Conservation (phyloP, 2,113 vertebrate genomes). For the Ophthalmolycus amberensis region DNA sequence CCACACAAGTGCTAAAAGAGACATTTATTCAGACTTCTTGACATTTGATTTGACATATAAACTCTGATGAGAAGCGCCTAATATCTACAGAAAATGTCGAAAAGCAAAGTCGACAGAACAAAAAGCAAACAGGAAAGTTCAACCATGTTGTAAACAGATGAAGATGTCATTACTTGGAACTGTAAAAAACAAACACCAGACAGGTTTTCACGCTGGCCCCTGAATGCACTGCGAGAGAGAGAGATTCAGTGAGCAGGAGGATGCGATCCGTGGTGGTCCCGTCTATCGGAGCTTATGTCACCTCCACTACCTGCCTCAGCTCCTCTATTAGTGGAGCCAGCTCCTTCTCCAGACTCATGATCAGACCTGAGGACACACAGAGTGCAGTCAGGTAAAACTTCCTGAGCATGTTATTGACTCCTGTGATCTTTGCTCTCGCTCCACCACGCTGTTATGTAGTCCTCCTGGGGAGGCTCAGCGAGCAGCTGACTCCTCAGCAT, state of each 20-base stretch:
- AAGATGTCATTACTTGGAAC: background rate
- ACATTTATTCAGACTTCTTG: constrained; percentile 50
- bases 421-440: background rate
- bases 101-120: background rate
- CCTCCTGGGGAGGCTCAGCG: background rate
- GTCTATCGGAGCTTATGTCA: constrained; percentile 79
- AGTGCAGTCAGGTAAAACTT: background rate
- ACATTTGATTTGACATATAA: constrained; percentile 28
- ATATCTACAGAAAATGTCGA: constrained; percentile 7
- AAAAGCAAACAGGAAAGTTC: background rate
- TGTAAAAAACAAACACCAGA: background rate
- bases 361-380: constrained; percentile 86
- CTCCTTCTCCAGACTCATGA: constrained; percentile 97
- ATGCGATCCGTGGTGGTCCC: background rate
- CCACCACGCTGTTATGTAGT: background rate
- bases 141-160: background rate
- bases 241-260: background rate
- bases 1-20: constrained; percentile 4
- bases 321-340: constrained; percentile 93
- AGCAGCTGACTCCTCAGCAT: background rate
- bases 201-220: background rate
- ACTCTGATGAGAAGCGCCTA: background rate
- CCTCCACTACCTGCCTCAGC: constrained; percentile 94
- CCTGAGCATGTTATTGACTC: background rate
- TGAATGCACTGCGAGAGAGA: constrained; percentile 16